Base-by-base conservation (phyloP, 2,888 invertebrate species). In the Danaus chrysippus region DNA sequence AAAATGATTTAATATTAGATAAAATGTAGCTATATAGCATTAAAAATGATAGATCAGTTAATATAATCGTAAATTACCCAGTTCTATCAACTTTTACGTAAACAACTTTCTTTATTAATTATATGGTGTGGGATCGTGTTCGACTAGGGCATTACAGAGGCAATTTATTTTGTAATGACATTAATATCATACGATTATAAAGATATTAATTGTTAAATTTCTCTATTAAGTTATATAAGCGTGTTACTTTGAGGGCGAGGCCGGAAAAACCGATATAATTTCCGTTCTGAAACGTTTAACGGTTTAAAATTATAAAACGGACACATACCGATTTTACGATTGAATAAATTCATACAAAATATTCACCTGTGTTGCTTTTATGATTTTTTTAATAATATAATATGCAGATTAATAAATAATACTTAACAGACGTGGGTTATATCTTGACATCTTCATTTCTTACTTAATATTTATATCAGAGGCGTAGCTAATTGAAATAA, bases 191-290 rank as follows among this genome's bases (percentile, higher is more conserved):
- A 49, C 17, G 17, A 17, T 10, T 49, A 17, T 17, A 49, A 8
- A 17, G 15, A 17, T 49, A 8, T 49, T 17, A 49, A 49, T 49
- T 17, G 17, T 49, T 11, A 49, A 49, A 49, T 49, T 49, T 49
- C 49, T 49, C 49, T 49, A 49, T 49, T 49, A 49, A 49, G 17
- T 46, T 15, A 17, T 49, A 49, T 49, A 49, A 17, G 17, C 15
- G 17, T 17, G 46, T 46, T 13, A 46, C 13, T 11, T 34, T 10
- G 49, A 17, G 49, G 49, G 49, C 17, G 9, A 10, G 17, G 49
- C 49, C 10, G 49, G 49, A 49, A 49, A 15, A 8, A 17, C 8
- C 17, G 49, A n/a, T 43, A 43, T 49, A 11, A 11, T 49, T 17
- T 49, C 49, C 49, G 49, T 49, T 49, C 49, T 0, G 49, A 49